Evolutionary conservation across 2,797 vertebrate genomes (phyloP).

Genomic region (Morelia viridis): DNA sequence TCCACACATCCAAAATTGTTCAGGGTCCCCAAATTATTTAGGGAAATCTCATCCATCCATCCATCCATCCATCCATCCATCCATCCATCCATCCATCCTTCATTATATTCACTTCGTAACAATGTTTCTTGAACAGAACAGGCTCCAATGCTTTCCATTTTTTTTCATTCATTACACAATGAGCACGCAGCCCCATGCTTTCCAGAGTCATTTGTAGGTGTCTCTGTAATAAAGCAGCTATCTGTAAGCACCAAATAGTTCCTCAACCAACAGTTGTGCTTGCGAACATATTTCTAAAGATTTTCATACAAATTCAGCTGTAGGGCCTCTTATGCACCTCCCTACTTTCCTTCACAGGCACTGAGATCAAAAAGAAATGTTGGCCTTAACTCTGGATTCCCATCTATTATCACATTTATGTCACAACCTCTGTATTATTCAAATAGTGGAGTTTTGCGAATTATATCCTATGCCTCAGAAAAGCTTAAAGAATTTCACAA

Average conservation of each 20-base stretch:
- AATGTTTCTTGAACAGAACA: not conserved
- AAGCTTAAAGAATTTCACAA: conserved; percentile 36
- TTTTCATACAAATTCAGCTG: conserved; percentile 43
- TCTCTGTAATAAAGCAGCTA: not conserved
- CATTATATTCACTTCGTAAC: not conserved
- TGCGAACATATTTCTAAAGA: conserved; percentile 17
- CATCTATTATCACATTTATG: conserved; percentile 35
- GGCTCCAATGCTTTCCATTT: not conserved
- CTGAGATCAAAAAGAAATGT: conserved; percentile 24
- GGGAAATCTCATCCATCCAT: not conserved
- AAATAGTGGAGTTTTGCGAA: conserved; percentile 32
- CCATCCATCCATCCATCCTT: not conserved
- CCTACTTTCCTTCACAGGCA: conserved; percentile 13
- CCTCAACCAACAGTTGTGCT: not conserved
- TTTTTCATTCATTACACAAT: not conserved
- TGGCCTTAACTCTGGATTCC: conserved; percentile 25
- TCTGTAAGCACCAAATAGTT: not conserved
- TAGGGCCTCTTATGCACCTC: conserved; percentile 17
- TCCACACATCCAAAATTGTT: not conserved
- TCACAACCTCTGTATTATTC: conserved; percentile 35
- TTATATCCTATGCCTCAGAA: conserved; percentile 29
- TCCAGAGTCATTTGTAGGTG: not conserved
- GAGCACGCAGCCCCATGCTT: not conserved
- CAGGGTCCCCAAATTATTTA: not conserved
- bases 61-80: too few species aligned